Conservation (phyloP, 2,888 invertebrate species). For the Lissocephala sabroskyi region DNA sequence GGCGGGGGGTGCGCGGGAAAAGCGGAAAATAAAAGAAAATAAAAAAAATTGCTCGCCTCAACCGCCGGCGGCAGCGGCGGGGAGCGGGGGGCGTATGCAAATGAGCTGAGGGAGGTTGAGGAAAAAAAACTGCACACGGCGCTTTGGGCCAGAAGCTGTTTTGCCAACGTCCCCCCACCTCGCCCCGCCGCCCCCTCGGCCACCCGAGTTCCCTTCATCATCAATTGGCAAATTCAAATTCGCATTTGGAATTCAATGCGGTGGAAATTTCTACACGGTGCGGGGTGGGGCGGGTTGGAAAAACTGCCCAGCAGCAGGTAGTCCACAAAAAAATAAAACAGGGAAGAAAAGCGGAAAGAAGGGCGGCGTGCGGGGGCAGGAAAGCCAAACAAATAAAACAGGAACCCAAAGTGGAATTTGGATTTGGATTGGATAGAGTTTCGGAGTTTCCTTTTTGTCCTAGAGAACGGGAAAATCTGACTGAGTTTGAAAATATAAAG, state of each 20-base stretch:
- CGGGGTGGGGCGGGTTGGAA: too few species aligned
- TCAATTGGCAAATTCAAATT: slow-evolving; percentile 51
- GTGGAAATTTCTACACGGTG: not conserved
- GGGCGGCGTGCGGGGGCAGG: too few species aligned
- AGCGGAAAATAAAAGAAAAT: slow-evolving; percentile 9
- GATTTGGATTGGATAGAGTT: too few species aligned
- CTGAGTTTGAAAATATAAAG: too few species aligned
- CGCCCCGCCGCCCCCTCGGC: too few species aligned
- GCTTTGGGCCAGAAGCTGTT: too few species aligned
- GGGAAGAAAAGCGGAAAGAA: not conserved
- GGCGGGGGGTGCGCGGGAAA: slow-evolving; percentile 1
- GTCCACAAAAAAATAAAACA: not conserved
- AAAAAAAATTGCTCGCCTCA: slow-evolving; percentile 11
- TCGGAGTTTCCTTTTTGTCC: too few species aligned
- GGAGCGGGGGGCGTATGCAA: slow-evolving; percentile 57
- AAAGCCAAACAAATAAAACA: too few species aligned
- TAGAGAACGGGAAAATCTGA: too few species aligned
- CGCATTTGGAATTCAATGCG: slow-evolving; percentile 58
- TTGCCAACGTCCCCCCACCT: too few species aligned
- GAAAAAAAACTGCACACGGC: too few species aligned
- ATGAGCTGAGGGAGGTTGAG: slow-evolving; percentile 18
- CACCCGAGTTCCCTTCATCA: slow-evolving; percentile 41
- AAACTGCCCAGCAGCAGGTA: slow-evolving; percentile 20
- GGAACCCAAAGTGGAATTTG: too few species aligned
- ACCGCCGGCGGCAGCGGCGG: slow-evolving; percentile 1